A percentile compares a stretch with the other conserved stretches of the same genome.
Evolutionary conservation across 2,888 invertebrate genomes (phyloP).

Genomic region (Dichetophora obliterata): DNA sequence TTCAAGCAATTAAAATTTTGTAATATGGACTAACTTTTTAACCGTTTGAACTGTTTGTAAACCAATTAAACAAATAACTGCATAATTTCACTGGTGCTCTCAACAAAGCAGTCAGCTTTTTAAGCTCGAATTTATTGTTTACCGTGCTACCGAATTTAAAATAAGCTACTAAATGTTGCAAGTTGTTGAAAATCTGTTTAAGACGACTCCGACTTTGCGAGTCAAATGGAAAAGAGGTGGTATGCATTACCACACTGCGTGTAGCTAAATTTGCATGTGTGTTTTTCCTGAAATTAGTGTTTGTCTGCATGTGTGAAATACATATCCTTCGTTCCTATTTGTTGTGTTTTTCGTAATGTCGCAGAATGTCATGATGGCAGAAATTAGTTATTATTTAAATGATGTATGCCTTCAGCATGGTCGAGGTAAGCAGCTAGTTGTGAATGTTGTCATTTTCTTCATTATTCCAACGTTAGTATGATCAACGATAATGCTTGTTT

Average conservation of each 20-base stretch:
- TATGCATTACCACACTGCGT: not conserved
- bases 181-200: not conserved
- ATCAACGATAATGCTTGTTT: too few species aligned
- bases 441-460: not conserved
- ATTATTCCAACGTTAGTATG: too few species aligned
- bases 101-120: too few species aligned
- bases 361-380: slow-evolving; percentile 1
- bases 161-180: not conserved
- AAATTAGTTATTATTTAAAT: not conserved
- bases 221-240: not conserved
- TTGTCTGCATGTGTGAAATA: slow-evolving; percentile 14
- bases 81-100: too few species aligned
- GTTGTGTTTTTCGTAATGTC: slow-evolving; percentile 17
- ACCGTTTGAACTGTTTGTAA: not conserved
- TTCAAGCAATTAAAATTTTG: too few species aligned
- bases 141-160: too few species aligned
- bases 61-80: not conserved
- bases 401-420: not conserved
- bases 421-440: not conserved
- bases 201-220: not conserved
- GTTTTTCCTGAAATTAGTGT: not conserved
- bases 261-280: not conserved
- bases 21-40: not conserved
- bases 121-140: too few species aligned
- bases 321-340: slow-evolving; percentile 22